These are phyloP conservation scores for Epizoanthus fatuus DNA, from an alignment of 92 coral and sea anemone genomes.

Conservation along the genomic window DNA sequence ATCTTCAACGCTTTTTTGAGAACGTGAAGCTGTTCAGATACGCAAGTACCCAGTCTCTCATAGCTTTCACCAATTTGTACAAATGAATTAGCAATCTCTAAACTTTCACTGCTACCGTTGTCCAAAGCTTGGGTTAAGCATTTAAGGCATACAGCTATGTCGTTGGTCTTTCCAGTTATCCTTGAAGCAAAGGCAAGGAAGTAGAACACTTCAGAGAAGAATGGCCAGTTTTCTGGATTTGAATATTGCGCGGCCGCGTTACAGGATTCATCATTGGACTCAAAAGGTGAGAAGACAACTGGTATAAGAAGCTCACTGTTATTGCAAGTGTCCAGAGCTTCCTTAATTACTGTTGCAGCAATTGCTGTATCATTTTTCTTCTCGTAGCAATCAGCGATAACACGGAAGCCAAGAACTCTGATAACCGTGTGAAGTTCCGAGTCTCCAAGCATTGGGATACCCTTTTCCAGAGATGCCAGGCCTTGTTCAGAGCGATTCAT, in stretches of 20 bases:
- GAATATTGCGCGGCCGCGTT: background rate
- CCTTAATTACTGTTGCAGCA: no score
- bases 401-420: no score
- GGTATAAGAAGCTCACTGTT: background rate
- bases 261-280: background rate
- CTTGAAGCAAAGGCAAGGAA: background rate
- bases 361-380: no score
- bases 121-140: background rate
- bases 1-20: no score
- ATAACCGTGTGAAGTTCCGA: background rate
- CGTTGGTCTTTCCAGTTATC: background rate
- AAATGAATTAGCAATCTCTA: no score
- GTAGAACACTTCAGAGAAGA: background rate
- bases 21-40: no score
- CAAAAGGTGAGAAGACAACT: background rate
- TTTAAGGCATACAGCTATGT: background rate
- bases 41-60: no score
- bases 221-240: background rate
- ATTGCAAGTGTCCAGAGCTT: no score
- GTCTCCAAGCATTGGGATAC: background rate
- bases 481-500: background rate
- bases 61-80: no score
- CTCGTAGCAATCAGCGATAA: no score
- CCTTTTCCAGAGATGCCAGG: background rate
- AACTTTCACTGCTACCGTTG: no score